Evolutionary conservation across 2,797 vertebrate species (phyloP).

Genomic region (Chiroxiphia lanceolata): DNA sequence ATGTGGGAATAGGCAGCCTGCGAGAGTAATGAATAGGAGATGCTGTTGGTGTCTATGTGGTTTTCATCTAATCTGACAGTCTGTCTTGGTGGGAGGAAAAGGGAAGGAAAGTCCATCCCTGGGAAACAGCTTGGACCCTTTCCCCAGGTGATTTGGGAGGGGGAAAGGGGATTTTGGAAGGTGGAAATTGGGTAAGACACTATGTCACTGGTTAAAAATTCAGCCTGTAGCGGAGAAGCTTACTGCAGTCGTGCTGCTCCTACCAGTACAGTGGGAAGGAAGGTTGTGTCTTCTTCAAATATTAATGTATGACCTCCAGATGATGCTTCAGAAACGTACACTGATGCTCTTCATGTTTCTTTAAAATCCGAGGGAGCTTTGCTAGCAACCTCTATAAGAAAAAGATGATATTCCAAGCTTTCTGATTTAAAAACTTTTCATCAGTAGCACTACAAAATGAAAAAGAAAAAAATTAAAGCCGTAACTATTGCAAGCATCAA

Average conservation of each 20-base stretch:
- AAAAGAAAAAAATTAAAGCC: not conserved
- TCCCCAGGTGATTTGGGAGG: not conserved
- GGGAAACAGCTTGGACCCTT: not conserved
- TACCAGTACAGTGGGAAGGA: not conserved
- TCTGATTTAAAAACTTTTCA: not conserved
- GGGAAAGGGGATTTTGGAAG: not conserved
- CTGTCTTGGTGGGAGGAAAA: not conserved
- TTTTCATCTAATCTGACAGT: conserved; percentile 18
- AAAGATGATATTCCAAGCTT: not conserved
- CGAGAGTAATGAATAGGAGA: not conserved
- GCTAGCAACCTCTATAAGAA: not conserved
- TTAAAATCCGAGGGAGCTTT: not conserved
- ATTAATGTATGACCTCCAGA: conserved; percentile 18
- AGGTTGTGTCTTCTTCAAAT: not conserved
- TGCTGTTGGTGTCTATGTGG: not conserved
- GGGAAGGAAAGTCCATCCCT: not conserved
- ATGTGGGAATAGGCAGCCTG: not conserved
- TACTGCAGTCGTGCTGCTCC: not conserved
- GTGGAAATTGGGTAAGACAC: not conserved
- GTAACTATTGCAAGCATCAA: not conserved
- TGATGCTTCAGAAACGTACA: not conserved
- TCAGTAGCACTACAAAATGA: not conserved
- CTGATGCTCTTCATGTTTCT: not conserved
- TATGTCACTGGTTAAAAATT: not conserved
- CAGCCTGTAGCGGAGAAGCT: not conserved